These are phyloP conservation scores for Xerus inauris DNA, from an alignment of 2,113 vertebrate genomes.

Conservation along the genomic window DNA sequence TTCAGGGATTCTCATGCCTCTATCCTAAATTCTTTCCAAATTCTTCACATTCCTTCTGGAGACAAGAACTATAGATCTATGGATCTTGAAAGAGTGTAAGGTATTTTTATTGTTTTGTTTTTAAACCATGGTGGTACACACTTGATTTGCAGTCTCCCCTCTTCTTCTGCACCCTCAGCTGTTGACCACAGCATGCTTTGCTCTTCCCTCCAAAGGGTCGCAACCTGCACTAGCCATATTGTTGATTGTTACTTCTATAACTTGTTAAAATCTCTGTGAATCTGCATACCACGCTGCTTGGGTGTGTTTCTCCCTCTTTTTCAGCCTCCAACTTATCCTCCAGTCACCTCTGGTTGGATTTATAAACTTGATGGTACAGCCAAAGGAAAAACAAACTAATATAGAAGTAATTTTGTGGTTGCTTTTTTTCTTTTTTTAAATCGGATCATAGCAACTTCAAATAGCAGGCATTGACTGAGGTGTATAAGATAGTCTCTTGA, in stretches of 20 bases:
- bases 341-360: background rate
- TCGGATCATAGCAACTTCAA: background rate
- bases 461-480: background rate
- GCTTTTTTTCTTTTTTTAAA: background rate
- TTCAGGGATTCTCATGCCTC: background rate
- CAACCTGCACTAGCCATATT: no score
- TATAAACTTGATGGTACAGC: background rate
- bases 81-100: background rate
- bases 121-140: background rate
- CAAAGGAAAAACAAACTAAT: background rate
- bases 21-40: background rate
- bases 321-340: background rate
- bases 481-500: background rate
- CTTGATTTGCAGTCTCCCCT: background rate
- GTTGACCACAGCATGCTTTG: background rate
- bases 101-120: background rate
- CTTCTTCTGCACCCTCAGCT: rapidly evolving
- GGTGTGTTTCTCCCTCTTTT: background rate
- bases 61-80: background rate
- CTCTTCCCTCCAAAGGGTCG: background rate
- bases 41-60: background rate
- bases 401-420: background rate
- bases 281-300: background rate
- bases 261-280: background rate
- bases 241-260: background rate